A percentile compares a stretch with the other conserved stretches of the same genome.
Conservation (phyloP, 2,888 invertebrate genomes). For the Octonoba sinensis region DNA sequence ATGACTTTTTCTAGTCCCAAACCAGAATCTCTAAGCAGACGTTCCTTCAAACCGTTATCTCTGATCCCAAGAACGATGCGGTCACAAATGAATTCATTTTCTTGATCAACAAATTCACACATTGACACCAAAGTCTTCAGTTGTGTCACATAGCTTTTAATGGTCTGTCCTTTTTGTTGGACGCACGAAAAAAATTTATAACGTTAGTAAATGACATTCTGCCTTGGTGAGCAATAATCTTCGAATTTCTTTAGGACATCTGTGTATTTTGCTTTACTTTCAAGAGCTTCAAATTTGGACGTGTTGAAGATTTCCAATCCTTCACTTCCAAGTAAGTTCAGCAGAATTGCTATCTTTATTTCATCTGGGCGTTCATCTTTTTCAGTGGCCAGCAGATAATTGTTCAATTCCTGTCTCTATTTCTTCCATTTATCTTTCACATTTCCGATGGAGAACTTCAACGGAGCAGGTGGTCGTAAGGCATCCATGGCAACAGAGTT, state of each 20-base stretch:
- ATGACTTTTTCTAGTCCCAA: not conserved
- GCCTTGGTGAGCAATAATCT: not conserved
- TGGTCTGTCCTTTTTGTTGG: conserved; percentile 13
- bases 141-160: conserved; percentile 4
- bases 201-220: not conserved
- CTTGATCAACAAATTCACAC: conserved; percentile 21
- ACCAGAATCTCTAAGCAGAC: not conserved
- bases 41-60: not conserved
- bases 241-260: not conserved
- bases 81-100: not conserved
- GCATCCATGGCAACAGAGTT: too few relatives aligned
- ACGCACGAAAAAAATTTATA: conserved; percentile 17
- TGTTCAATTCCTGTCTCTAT: conserved; percentile 7
- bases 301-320: conserved; percentile 11
- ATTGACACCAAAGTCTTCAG: conserved; percentile 11
- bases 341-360: conserved; percentile 5
- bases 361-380: not conserved
- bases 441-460: not conserved
- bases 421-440: not conserved
- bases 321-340: conserved; percentile 6
- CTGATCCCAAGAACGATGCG: conserved; percentile 1
- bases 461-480: not conserved
- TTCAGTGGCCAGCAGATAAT: conserved; percentile 7
- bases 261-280: not conserved
- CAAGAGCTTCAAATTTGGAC: not conserved